Conservation (phyloP, 2,113 vertebrate genomes). For the Cryptotis parvus region DNA sequence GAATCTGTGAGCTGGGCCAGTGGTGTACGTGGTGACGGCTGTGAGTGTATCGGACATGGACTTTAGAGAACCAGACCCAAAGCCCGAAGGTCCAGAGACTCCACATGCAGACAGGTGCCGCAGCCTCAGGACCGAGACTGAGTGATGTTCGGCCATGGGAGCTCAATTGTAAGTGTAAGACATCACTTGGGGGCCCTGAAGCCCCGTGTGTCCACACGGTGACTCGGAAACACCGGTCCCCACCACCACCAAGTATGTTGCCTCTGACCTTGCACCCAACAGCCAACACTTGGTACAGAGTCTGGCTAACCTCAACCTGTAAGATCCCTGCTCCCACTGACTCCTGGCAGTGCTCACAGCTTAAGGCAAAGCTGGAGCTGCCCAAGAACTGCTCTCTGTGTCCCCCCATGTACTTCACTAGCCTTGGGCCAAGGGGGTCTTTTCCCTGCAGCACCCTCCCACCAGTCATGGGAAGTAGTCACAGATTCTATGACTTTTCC, state of each 20-base stretch:
- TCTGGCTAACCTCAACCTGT: not conserved
- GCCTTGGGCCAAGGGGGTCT: not conserved
- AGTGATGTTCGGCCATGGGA: no score
- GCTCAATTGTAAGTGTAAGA: no score
- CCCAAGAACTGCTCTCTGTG: not conserved
- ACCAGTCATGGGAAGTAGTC: not conserved
- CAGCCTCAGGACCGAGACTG: no score
- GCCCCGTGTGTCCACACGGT: not conserved
- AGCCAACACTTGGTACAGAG: not conserved
- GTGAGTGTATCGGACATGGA: not conserved
- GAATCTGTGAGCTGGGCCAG: no score
- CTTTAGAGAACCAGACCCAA: not conserved
- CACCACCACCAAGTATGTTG: not conserved
- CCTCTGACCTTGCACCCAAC: not conserved
- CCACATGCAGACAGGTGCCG: no score
- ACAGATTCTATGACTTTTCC: not conserved
- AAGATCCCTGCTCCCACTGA: not conserved
- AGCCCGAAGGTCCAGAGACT: not conserved
- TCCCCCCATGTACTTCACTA: not conserved
- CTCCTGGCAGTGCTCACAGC: not conserved
- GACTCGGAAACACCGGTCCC: not conserved
- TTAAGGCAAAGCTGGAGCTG: not conserved
- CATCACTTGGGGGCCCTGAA: no score
- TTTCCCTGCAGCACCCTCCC: not conserved
- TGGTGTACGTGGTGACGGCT: no score